Percentiles rank a stretch among this genome's conserved stretches.
Evolutionary conservation across 1,140 invertebrate species (phyloP).

Genomic region (Brachionus rotundiformis): DNA sequence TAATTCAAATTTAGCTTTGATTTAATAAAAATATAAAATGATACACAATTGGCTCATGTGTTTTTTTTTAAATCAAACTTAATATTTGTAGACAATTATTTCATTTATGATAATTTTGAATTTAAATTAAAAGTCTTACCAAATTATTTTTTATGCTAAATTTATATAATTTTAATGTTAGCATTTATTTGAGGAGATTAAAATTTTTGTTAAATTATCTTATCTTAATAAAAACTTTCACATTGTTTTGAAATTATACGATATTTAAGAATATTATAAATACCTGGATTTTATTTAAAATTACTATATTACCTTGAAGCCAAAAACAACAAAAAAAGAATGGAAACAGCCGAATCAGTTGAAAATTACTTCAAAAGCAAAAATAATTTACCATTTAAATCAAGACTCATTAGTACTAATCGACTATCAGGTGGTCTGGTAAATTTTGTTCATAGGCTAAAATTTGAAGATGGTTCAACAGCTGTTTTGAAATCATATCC

Average conservation of each 20-base stretch:
- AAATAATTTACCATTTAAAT: not conserved
- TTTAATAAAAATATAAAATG: no score
- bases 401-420: not conserved
- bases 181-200: no score
- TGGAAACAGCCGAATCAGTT: conserved; percentile 9
- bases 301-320: not conserved
- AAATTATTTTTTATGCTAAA: no score
- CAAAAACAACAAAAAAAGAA: not conserved
- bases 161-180: no score
- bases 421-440: conserved; percentile 17
- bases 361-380: not conserved
- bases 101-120: no score
- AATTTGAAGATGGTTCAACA: conserved; percentile 36
- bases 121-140: no score
- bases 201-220: not conserved
- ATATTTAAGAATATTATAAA: no score
- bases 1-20: no score
- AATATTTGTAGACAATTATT: no score
- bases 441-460: conserved; percentile 37
- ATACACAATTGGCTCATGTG: no score
- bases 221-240: not conserved
- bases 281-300: conserved; percentile 18
- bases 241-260: not conserved
- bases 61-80: no score
- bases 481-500: conserved; percentile 46